Evolutionary conservation across 2,113 vertebrate genomes (phyloP), one percentile per base, ranked within the genome.

Genomic region (Spilogale gracilis): DNA sequence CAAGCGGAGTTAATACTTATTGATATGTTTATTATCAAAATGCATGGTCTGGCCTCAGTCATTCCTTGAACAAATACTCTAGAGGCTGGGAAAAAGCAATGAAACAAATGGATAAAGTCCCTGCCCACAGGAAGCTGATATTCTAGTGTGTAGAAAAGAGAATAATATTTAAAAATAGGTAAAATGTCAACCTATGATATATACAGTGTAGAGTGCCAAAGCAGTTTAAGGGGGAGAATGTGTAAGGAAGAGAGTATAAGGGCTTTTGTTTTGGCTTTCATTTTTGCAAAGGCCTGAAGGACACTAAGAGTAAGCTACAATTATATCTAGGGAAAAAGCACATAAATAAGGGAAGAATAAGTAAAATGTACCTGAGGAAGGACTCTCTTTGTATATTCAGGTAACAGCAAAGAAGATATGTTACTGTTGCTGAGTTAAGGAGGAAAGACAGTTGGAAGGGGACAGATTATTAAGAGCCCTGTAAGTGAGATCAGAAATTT

Each of bases 11-110:
- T 67, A 69, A 82, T 91, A 71, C 50, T 89, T 93, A 81, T 32
- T 86, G 27, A 30, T 67, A 27, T 32, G n/a, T 81, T 82, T 97
- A 56, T 63, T 91, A 87, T 82, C 12, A 94, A 82, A 87, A 87
- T 48, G 25, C 0, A 27, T 85, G 27, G 21, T 90, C 52, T 90
- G 85, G 61, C 6, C 8, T 93, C 67, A 87, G 94, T 92, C 5
- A 87, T 45, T 73, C 56, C 21, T 81, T 93, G 74, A 76, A 48
- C 9, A 50, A 86, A 61, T 27, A 86, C 21, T 87, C 90, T 91
- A 10, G 38, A 16, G 11, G 12, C 38, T 91, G 54, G 23, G 30
- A 95, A 91, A 48, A 48, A 63, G 38, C 52, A 79, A 65, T 63
- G 27, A 95, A 82, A 25, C 45, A 82, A 80, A 78, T 23, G 65